Conservation (phyloP, 2,888 invertebrate genomes). For the Orthosia gracilis region DNA sequence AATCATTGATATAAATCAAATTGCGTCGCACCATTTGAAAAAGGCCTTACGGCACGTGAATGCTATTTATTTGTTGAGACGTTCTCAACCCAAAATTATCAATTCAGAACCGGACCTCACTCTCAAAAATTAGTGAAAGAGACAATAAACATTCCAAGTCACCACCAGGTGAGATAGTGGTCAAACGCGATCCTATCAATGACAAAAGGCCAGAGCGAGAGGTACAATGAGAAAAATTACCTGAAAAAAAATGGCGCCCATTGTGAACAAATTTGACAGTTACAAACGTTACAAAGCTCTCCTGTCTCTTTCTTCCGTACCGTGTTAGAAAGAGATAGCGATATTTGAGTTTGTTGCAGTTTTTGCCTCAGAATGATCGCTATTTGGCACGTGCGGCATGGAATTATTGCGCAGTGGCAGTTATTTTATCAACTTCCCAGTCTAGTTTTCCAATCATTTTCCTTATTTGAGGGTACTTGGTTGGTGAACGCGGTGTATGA, state of each 20-base stretch:
- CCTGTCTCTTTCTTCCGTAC: neutral
- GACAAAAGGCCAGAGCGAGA: too few species aligned
- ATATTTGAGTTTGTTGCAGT: neutral
- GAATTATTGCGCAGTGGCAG: constrained; percentile 15
- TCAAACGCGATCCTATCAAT: too few species aligned
- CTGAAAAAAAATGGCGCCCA: neutral
- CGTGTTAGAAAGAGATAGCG: neutral
- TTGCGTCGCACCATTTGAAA: too few species aligned
- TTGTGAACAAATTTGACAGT: neutral
- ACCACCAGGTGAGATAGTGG: too few species aligned
- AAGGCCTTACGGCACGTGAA: too few species aligned
- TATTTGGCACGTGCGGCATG: neutral
- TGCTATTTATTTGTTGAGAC: too few species aligned
- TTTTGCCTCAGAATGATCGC: neutral
- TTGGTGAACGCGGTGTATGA: neutral
- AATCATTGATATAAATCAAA: too few species aligned
- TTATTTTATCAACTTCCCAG: constrained; percentile 8
- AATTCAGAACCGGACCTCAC: too few species aligned
- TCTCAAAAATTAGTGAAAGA: too few species aligned
- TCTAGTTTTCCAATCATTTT: constrained; percentile 15
- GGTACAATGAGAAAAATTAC: too few species aligned
- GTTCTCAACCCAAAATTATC: too few species aligned
- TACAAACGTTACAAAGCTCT: neutral
- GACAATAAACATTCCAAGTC: too few species aligned
- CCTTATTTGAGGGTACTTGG: constrained; percentile 31